phyloP scores from a whole-genome alignment of 2,113 vertebrate species.

The Ranitomeya imitator region DNA sequence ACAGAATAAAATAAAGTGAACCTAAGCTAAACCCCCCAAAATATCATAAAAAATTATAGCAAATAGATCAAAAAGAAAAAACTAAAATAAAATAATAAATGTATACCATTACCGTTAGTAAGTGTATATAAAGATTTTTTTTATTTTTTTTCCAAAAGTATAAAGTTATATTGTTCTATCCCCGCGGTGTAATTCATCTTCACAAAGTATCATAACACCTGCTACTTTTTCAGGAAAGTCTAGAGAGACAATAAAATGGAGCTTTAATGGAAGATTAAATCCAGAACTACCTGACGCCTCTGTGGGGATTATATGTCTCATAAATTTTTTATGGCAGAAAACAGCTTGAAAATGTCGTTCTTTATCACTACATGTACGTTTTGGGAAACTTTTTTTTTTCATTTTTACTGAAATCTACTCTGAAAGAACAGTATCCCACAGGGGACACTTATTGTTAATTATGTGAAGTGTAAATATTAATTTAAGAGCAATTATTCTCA shows the following conservation, averaged over 20 bases:
- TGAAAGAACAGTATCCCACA: slow-evolving; percentile 63
- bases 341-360: slow-evolving; percentile 75
- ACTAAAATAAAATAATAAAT: neutral
- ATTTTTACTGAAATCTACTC: slow-evolving; percentile 64
- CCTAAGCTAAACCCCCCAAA: neutral
- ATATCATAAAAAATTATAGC: neutral
- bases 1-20: neutral
- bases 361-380: slow-evolving; percentile 64
- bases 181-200: slow-evolving; percentile 31
- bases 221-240: slow-evolving; percentile 55
- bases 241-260: slow-evolving; percentile 63
- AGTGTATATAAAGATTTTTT: neutral
- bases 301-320: slow-evolving; percentile 72
- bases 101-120: neutral
- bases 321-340: slow-evolving; percentile 74
- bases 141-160: neutral
- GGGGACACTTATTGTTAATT: slow-evolving; percentile 62
- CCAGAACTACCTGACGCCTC: slow-evolving; percentile 66
- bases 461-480: slow-evolving; percentile 62
- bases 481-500: neutral
- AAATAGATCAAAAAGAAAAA: neutral
- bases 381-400: slow-evolving; percentile 62
- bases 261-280: slow-evolving; percentile 71
- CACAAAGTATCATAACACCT: slow-evolving; percentile 9
- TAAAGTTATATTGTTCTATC: neutral